phyloP scores from a whole-genome alignment of 2,797 vertebrate genomes.

The Channallabes apus region DNA sequence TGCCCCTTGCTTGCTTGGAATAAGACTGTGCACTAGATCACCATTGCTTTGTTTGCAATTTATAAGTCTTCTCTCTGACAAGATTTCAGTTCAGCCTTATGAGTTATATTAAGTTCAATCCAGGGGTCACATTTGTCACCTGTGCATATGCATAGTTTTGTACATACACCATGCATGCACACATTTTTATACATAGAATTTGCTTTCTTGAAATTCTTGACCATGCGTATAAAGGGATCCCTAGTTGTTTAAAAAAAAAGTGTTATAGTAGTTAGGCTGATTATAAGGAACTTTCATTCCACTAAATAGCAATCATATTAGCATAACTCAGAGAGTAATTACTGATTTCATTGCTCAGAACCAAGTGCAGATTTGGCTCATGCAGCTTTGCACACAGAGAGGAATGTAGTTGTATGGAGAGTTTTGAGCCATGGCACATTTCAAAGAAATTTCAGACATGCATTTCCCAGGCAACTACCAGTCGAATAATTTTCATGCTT shows the following conservation, averaged over 20 bases:
- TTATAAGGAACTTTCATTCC: background rate
- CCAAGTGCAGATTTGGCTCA: background rate
- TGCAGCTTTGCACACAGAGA: background rate
- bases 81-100: background rate
- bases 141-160: background rate
- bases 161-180: background rate
- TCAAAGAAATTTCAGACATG: background rate
- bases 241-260: background rate
- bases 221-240: background rate
- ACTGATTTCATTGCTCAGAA: background rate
- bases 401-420: background rate
- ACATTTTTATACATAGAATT: background rate
- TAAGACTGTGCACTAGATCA: conserved; percentile 1
- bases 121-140: background rate
- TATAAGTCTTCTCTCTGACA: background rate
- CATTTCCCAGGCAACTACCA: background rate
- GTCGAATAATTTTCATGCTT: background rate
- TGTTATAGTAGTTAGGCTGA: background rate
- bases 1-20: background rate
- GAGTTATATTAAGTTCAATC: background rate
- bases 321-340: background rate
- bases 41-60: background rate
- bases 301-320: background rate
- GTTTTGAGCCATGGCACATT: conserved; percentile 2
- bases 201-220: background rate